phyloP scores from a whole-genome alignment of 2,888 invertebrate genomes.

The Meganola albula region DNA sequence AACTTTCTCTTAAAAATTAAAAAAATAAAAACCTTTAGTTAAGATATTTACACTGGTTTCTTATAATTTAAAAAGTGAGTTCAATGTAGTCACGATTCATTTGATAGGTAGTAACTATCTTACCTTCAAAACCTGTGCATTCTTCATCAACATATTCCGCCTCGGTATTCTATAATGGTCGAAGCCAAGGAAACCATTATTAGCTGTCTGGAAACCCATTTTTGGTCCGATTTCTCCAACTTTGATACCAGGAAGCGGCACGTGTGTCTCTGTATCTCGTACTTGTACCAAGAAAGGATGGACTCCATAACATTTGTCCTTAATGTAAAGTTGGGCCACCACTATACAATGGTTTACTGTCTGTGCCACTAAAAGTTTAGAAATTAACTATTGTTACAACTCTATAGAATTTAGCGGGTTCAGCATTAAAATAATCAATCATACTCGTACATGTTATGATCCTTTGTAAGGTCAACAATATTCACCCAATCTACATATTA shows the following conservation, averaged over 20 bases:
- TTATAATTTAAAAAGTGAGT: no score
- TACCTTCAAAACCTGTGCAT: slow-evolving; percentile 85
- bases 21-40: no score
- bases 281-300: slow-evolving; percentile 95
- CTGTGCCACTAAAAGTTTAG: slow-evolving; percentile 84
- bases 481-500: no score
- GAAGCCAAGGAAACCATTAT: slow-evolving; percentile 94
- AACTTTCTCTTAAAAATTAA: background rate
- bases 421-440: no score
- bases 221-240: slow-evolving; percentile 96
- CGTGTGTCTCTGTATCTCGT: slow-evolving; percentile 89
- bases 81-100: no score
- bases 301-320: slow-evolving; percentile 87
- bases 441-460: no score
- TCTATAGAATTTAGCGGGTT: no score
- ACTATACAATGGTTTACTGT: slow-evolving; percentile 93
- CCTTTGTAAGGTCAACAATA: no score
- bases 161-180: slow-evolving; percentile 90
- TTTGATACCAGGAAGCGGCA: slow-evolving; percentile 89
- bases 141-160: slow-evolving; percentile 93
- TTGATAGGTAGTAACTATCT: no score
- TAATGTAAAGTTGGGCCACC: slow-evolving; percentile 89
- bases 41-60: no score
- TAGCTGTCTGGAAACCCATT: slow-evolving; percentile 90
- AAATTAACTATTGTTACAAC: background rate